Base-by-base conservation (phyloP, 2,888 invertebrate genomes). In the Tetrapedia diversipes region DNA sequence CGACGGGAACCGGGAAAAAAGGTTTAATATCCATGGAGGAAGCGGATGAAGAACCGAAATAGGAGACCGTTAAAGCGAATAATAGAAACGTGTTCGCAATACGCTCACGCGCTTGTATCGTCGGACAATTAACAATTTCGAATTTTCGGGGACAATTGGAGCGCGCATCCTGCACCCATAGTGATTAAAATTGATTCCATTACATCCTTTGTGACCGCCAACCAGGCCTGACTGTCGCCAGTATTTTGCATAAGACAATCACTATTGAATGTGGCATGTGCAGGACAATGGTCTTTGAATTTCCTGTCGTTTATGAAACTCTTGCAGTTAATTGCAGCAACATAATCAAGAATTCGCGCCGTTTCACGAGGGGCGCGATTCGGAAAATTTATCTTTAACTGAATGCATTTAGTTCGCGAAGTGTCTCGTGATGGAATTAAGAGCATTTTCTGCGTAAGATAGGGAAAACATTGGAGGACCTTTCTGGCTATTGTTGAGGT, bases 121-220 rank as follows among this genome's bases (percentile, higher is more conserved):
- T 16, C 27, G 22, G 4, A 1, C 24, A 37, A 54, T 69, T 63
- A 69, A 69, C 63, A 53, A 63, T 63, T 53, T 41, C 53, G 53
- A 43, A 53, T 54, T 69, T 34, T 45, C 43, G 32, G 32, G 14
- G 14, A 43, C 68, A 61, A 63, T 63, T 51, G 53, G 43, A 69
- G 29, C 53, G 53, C 34, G 19, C 27, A 27, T 45, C 6, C 27
- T 32, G 24, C 45, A 22, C 14, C 14, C n/a, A 19, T 8, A 34
- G 53, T 63, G 54, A 69, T 63, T 54, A 63, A 63, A 54, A 69
- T 69, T 53, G 63, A 63, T 63, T 29, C 45, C 19, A 16, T 69
- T 63, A 54, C 19, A 37, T 0, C 51, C 34, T 69, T 54, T 57
- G 56, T 47, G 45, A 11, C 27, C 19, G 1, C 19, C 8, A 27